Evolutionary conservation across 2,797 vertebrate genomes (phyloP), one percentile per base, ranked within the genome.

Genomic region (Borostomias antarcticus): DNA sequence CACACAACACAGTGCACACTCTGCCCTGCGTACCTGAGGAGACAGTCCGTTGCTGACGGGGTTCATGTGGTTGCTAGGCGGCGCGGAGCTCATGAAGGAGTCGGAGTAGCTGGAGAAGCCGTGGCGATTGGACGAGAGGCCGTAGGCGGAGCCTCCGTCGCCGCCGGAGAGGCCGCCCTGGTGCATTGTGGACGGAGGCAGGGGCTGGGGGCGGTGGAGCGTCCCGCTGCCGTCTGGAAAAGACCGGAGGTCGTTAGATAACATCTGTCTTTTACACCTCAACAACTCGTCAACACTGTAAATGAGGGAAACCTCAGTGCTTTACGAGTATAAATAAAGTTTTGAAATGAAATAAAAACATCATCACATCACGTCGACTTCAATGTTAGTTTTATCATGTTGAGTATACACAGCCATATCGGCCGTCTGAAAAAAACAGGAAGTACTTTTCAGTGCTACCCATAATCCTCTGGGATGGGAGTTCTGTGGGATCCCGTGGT

Each of bases 31-130:
- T 89, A 98, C 97, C 95, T 98, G 96, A 40, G 95, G 95, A 66
- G 96, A 95, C 70, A 98, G 95, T 64, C 96, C 96, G 0, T 95
- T 96, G 92, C 94, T 95, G 81, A 96, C 95, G 0, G 94, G 91
- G 81, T 96, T 97, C 94, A 96, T 95, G 85, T 97, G 96, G 87
- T 96, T 96, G 83, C 90, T 89, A 0, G 94, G 91, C 0, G 93
- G 95, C 0, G 95, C 80, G 0, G 94, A 91, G 74, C 92, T 95
- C 94, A 98, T 96, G 88, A 98, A 98, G 72, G 92, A 93, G 85
- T 98, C 97, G 0, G 96, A 93, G 87, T 98, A 98, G 91, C 93
- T 95, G 87, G 95, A 95, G 90, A 98, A 98, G 75, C 95, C 64
- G 60, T 97, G 95, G 21, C 96, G 92, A 64, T 90, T 92, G 61